These are phyloP conservation scores for Platycnemis pennipes DNA, from an alignment of 2,888 invertebrate species.

Conservation along the genomic window DNA sequence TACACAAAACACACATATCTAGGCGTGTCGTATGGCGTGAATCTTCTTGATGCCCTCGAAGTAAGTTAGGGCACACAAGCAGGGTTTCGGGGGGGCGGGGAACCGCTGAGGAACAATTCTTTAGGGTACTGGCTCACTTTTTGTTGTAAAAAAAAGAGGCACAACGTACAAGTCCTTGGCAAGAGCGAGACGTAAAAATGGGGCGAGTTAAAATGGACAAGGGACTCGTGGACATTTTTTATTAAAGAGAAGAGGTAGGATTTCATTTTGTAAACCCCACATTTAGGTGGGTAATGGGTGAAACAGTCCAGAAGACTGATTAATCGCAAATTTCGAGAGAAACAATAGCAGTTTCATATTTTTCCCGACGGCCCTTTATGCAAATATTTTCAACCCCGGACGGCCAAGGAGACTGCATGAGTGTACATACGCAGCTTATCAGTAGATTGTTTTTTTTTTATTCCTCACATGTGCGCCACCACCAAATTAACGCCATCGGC, in stretches of 20 bases:
- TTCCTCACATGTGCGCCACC: not conserved
- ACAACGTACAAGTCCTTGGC: not conserved
- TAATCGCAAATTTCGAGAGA: not conserved
- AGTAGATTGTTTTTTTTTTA: not conserved
- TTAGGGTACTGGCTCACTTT: not conserved
- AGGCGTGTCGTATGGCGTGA: not conserved
- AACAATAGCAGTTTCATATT: not conserved
- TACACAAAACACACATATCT: not conserved
- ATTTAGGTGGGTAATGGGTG: not conserved
- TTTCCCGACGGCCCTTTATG: not conserved
- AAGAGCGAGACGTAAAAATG: not conserved
- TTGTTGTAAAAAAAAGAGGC: not conserved
- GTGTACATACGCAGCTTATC: not conserved
- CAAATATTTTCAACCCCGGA: not conserved
- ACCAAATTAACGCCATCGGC: not conserved
- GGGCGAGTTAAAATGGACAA: not conserved
- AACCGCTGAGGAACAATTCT: not conserved
- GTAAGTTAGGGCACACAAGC: not conserved
- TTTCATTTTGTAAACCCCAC: not conserved
- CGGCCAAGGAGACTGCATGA: constrained; percentile 42
- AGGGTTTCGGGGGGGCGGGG: not conserved
- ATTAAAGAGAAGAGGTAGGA: not conserved
- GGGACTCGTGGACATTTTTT: not conserved
- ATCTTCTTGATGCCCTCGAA: not conserved
- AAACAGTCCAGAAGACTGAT: not conserved